phyloP scores from a whole-genome alignment of 1,140 invertebrate genomes.

The Zaprionus lachaisei region DNA sequence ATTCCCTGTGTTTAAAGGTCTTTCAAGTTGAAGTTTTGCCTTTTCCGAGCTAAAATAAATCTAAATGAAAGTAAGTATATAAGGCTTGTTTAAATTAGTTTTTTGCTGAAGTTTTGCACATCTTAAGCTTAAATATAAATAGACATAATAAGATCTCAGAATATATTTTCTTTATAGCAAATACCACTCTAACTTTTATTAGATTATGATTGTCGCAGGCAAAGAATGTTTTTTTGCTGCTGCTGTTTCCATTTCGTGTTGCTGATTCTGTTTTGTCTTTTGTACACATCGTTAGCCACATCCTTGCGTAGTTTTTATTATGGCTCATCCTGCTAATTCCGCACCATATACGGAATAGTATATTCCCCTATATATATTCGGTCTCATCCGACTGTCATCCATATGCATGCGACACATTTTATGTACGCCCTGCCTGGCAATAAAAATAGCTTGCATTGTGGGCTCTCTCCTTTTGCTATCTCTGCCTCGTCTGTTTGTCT shows the following conservation, averaged over 20 bases:
- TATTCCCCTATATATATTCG: slow-evolving; percentile 16
- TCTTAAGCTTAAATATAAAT: not conserved
- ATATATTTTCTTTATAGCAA: slow-evolving; percentile 3
- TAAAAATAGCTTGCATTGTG: slow-evolving; percentile 79
- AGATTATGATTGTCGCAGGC: slow-evolving; percentile 20
- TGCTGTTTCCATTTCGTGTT: slow-evolving; percentile 34
- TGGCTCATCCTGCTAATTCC: slow-evolving; percentile 70
- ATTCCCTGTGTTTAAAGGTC: too few relatives aligned
- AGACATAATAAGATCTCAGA: not conserved
- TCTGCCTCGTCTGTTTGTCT: slow-evolving; percentile 41
- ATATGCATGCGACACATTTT: slow-evolving; percentile 81
- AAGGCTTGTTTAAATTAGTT: too few relatives aligned
- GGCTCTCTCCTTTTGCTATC: slow-evolving; percentile 57
- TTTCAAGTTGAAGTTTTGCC: too few relatives aligned
- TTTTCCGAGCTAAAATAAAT: too few relatives aligned
- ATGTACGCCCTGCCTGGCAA: slow-evolving; percentile 73
- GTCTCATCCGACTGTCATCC: slow-evolving; percentile 21
- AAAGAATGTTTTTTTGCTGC: not conserved
- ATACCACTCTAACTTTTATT: slow-evolving; percentile 6
- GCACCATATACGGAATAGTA: slow-evolving; percentile 21
- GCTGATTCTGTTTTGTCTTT: slow-evolving; percentile 37
- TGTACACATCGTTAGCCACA: slow-evolving; percentile 74
- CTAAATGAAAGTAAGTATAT: too few relatives aligned
- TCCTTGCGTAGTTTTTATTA: slow-evolving; percentile 80
- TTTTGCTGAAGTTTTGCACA: not conserved